Conservation (phyloP, 2,888 invertebrate genomes). For the Unio pictorum region DNA sequence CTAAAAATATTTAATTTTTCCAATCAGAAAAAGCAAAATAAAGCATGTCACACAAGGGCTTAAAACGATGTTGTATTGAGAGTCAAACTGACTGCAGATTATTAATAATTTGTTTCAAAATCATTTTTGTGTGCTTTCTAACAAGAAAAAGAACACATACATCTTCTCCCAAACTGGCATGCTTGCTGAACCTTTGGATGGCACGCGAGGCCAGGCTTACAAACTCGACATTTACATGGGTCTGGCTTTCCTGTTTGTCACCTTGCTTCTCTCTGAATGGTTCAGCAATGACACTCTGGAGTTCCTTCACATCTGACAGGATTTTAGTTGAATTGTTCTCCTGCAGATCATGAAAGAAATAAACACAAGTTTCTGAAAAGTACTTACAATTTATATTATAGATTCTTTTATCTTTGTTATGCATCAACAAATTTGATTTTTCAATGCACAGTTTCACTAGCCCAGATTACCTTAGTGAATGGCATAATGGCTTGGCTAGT, state of each 20-base stretch:
- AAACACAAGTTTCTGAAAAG: background rate
- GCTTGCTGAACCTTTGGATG: conserved; percentile 27
- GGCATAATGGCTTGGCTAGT: too few species aligned
- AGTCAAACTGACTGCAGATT: too few species aligned
- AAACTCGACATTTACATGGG: conserved; percentile 30
- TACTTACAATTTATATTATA: background rate
- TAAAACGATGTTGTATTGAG: too few species aligned
- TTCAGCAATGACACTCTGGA: conserved; percentile 28
- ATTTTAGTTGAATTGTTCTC: conserved; percentile 34
- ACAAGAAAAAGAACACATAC: conserved; percentile 8
- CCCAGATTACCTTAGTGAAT: too few species aligned
- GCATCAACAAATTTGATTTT: too few species aligned
- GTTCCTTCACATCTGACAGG: conserved; percentile 25
- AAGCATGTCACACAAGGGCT: too few species aligned
- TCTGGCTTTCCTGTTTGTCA: conserved; percentile 24
- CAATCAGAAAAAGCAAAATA: too few species aligned
- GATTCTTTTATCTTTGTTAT: too few species aligned
- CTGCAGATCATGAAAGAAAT: conserved; percentile 6
- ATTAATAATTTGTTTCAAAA: too few species aligned
- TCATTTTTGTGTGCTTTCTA: background rate
- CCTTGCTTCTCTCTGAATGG: conserved; percentile 26
- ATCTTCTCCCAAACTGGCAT: conserved; percentile 22
- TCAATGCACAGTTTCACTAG: too few species aligned
- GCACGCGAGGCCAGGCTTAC: conserved; percentile 34
- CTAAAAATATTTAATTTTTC: too few species aligned